Evolutionary conservation across 2,888 invertebrate genomes (phyloP), one percentile per base, ranked within the genome.

Genomic region (Pterobdella sp.): DNA sequence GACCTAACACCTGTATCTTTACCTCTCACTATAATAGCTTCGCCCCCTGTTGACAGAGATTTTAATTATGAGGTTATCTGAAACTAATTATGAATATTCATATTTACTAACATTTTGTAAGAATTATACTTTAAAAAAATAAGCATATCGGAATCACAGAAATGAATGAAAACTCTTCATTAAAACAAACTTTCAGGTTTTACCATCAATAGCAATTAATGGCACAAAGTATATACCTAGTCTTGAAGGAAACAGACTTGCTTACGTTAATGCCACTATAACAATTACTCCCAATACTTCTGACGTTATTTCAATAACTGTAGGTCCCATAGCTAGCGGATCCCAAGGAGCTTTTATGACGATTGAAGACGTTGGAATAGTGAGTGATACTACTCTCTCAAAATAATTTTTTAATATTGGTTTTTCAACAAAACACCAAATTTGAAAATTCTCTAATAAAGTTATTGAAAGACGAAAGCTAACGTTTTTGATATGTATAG

Each of bases 251-350:
- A 65, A 35, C 32, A 31, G 22, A 1, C 32, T 35, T 32, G 35
- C 66, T 26, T 14, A 31, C 29, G 34, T 71, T 14, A 60, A 71
- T 32, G 71, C 71, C 34, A 63, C 35, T 35, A 63, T 71, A 31
- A 71, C 71, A 1, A 60, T 63, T 14, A 29, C 63, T 34, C 35
- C 71, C 32, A 71, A 71, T 35, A 60, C 71, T 22, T 71, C 71
- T 10, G 71, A 71, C 36, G 34, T 32, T n/a, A 34, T 56, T 1
- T 14, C 63, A 18, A 14, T 71, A 26, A 35, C 32, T 26, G 35
- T 71, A 26, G 60, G 60, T 56, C 34, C 56, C 26, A 14, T 36
- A 22, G 22, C 63, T 10, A 22, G 34, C 26, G 63, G 36, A 4
- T 35, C 60, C 1, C 4, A 31, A 26, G 52, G 56, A 31, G 63